Conservation (phyloP, 2,113 vertebrate genomes). For the Marcusenius ussheri region DNA sequence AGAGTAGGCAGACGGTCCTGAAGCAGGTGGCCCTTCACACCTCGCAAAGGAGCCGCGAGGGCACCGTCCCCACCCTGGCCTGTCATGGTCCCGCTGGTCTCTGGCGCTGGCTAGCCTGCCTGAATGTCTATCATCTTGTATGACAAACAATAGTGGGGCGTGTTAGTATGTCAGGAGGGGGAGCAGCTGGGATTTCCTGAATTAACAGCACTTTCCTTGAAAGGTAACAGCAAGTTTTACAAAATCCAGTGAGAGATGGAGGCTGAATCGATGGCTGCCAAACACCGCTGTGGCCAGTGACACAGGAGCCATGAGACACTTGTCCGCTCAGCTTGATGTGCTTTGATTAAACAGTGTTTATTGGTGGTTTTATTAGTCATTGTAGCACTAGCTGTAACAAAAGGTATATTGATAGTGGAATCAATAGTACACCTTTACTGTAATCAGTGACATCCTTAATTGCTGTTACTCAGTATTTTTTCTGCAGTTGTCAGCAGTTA, state of each 20-base stretch:
- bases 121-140: conserved; percentile 23
- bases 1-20: not conserved
- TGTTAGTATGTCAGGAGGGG: not conserved
- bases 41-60: not conserved
- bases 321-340: not conserved
- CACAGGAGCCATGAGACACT: not conserved
- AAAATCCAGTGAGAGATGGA: not conserved
- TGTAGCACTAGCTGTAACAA: not conserved
- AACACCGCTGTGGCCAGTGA: not conserved
- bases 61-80: not conserved
- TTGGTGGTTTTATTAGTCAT: not conserved
- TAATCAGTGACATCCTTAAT: no score
- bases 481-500: not conserved
- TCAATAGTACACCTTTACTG: not conserved
- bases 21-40: not conserved
- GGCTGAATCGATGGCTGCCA: not conserved
- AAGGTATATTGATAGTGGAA: not conserved
- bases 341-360: not conserved
- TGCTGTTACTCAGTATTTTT: not conserved
- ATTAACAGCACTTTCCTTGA: not conserved
- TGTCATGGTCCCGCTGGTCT: not conserved
- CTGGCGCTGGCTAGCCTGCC: not conserved
- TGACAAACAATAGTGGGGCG: not conserved
- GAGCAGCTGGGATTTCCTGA: not conserved
- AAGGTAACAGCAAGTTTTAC: not conserved